Conservation (phyloP, 30 jellyfish, hydroid and myxozoan species). For the Cassiopea xamachana region DNA sequence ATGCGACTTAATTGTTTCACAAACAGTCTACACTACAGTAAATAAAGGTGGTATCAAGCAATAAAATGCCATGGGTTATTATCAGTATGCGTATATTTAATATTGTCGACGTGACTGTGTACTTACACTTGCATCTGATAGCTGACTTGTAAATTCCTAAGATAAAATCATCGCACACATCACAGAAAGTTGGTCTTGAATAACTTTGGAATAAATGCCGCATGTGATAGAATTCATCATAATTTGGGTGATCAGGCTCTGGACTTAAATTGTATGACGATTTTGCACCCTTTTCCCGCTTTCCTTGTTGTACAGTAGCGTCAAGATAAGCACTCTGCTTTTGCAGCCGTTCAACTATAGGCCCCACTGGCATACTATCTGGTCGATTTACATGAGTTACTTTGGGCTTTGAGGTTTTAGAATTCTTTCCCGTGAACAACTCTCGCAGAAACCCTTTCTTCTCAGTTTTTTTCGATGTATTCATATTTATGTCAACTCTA, state of each 20-base stretch:
- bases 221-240: conserved; percentile 37
- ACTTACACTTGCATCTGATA: conserved; percentile 86
- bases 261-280: conserved; percentile 22
- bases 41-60: no score
- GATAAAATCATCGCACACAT: conserved; percentile 89
- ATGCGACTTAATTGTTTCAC: no score
- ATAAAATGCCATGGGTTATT: no score
- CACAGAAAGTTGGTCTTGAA: conserved; percentile 95
- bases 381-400: conserved; percentile 15
- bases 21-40: no score
- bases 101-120: background rate
- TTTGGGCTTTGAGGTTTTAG: conserved; percentile 66
- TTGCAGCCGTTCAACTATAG: conserved; percentile 69
- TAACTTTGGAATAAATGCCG: conserved; percentile 81
- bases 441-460: conserved; percentile 76
- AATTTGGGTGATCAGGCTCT: conserved; percentile 16
- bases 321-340: conserved; percentile 62
- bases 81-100: background rate
- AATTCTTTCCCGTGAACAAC: conserved; percentile 71
- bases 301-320: conserved; percentile 45
- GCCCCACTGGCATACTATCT: conserved; percentile 49
- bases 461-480: conserved; percentile 62
- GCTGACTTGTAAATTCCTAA: conserved; percentile 91
- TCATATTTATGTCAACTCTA: conserved; percentile 25
- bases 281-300: conserved; percentile 4